A percentile compares a stretch with the other conserved stretches of the same genome.
Evolutionary conservation across 2,888 invertebrate genomes (phyloP).

Genomic region (Philhelius pedissequus): DNA sequence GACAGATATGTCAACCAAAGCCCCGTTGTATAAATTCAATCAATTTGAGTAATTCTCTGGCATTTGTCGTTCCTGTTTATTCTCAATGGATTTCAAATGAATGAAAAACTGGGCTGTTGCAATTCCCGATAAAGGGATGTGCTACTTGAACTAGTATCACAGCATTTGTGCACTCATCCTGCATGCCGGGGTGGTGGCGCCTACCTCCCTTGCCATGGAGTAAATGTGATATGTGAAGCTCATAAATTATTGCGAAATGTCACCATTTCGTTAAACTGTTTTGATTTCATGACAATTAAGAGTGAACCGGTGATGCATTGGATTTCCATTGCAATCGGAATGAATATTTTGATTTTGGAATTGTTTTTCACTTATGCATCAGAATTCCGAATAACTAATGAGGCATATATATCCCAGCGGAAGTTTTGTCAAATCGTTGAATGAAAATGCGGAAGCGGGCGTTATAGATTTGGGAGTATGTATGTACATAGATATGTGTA

Average conservation of each 20-base stretch:
- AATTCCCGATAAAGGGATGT: neutral
- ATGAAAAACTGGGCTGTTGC: neutral
- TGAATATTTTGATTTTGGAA: slow-evolving; percentile 29
- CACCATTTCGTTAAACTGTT: slow-evolving; percentile 56
- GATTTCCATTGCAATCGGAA: slow-evolving; percentile 22
- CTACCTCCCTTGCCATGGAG: neutral
- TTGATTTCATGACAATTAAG: slow-evolving; percentile 61
- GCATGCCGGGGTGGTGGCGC: no score
- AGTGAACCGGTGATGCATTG: slow-evolving; percentile 31
- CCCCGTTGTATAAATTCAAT: slow-evolving; percentile 40
- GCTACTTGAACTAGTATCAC: neutral
- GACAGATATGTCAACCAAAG: slow-evolving; percentile 48
- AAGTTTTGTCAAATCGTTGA: slow-evolving; percentile 18
- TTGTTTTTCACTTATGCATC: slow-evolving; percentile 11
- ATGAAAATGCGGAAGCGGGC: no score
- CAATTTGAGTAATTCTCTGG: slow-evolving; percentile 52
- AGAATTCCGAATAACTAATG: slow-evolving; percentile 5
- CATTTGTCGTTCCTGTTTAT: slow-evolving; percentile 41
- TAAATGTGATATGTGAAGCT: neutral
- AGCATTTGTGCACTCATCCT: no score
- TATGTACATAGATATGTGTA: neutral
- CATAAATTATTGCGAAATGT: slow-evolving; percentile 60
- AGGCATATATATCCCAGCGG: neutral
- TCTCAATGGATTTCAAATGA: slow-evolving; percentile 22
- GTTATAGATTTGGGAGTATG: neutral